Evolutionary conservation across 2,113 vertebrate species (phyloP), one percentile per base, ranked within the genome.

Genomic region (Oreochromis spilurus): DNA sequence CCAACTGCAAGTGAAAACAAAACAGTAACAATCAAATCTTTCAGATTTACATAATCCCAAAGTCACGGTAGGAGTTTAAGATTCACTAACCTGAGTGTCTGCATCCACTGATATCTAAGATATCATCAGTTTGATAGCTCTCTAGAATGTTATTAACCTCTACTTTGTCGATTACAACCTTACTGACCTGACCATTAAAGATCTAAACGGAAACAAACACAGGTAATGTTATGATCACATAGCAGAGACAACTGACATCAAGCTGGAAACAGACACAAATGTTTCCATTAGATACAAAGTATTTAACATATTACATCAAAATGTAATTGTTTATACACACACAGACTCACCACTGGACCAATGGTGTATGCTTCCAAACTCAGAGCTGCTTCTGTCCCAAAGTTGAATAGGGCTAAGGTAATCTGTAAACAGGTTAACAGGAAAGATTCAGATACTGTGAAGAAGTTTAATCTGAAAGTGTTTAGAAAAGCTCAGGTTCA

Each of bases 281-380:
- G 62, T 36, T 65, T 16, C 5, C 60, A 65, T 65, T 65, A 36
- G 11, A 48, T 24, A 24, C 36, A 43, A 57, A 80, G n/a, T 5
- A n/a, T 80, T 55, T 24, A 38, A 26, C 54, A 57, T 21, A 9
- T 79, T 10, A 26, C 2, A 6, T 14, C 14, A 43, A 29, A 3
- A 17, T 31, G 3, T 29, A 13, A 24, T 65, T n/a, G 10, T 31
- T 81, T 5, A 31, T 31, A 12, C 13, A 57, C 19, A 24, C 13
- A 24, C 21, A 43, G 24, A 81, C 53, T 58, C 13, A 58, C 38
- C 14, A 43, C 26, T 12, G 40, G 7, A 24, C 17, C 34, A 19
- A 0, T 1, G 16, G 0, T 4, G n/a, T 1, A 0, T 9, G 1
- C 7, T 67, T 67, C 62, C 62, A 80, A 4, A 7, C 4, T 10